Base-by-base conservation (phyloP, 2,888 invertebrate genomes). In the Patella depressa region DNA sequence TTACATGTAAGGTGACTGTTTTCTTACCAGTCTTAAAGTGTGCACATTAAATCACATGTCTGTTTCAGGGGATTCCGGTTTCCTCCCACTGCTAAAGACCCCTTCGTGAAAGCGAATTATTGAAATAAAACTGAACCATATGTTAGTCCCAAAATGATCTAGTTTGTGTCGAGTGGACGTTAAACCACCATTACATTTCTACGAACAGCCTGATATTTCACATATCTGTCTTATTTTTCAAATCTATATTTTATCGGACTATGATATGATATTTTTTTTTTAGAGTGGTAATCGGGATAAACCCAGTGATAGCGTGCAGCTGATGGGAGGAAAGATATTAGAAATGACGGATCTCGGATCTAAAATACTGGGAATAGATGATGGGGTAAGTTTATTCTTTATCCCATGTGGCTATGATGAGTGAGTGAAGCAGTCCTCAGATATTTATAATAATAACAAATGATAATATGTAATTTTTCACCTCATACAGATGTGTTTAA, bases 331-430 rank as follows among this genome's bases (percentile, higher is more conserved):
- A 3, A 76, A 73, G 19, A 75, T 83, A 59, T 65, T 65, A 65
- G 90, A 88, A 79, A 89, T 93, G 3, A 93, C 93, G 74, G 91
- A 91, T 77, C 86, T 93, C 73, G 93, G 93, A 19, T 90, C 91
- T 65, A 90, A 91, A 53, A 92, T 93, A 81, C 88, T 93, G 45
- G 93, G 93, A 15, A 90, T 93, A 29, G 92, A 93, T 85, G 93
- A 93, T 83, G 92, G 93, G 88, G 93, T 93, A 87, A 86, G 90
- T 82, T 45, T 24, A 19, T 45, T 76, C 2, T 76, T 34, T 11
- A 24, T 5, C n/a, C 72, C 5, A 17, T 72, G 3, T n/a, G 65
- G 7, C 45, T 45, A 45, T 9, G 7, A 45, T 45, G 45, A 45
- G 9, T 45, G 45, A 45, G 9, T 0, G 45, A 45, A 45, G 45